Conservation (phyloP, 2,797 vertebrate genomes). For the Gallinago stenura region DNA sequence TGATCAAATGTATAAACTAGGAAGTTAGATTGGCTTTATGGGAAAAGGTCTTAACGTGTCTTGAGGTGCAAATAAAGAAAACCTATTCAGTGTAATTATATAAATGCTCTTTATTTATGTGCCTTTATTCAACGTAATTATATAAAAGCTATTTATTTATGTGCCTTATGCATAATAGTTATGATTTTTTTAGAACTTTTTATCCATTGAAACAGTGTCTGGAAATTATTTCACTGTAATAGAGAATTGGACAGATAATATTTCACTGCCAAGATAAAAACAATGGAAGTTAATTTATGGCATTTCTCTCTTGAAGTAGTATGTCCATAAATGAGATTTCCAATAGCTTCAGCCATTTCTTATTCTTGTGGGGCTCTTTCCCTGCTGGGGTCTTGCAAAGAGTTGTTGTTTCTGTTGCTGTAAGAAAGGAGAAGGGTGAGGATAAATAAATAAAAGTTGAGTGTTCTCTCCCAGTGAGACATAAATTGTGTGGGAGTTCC, state of each 20-base stretch:
- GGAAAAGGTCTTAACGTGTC: not conserved
- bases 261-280: conserved; percentile 50
- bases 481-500: not conserved
- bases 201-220: not conserved
- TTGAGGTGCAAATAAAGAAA: not conserved
- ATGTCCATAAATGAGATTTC: conserved; percentile 11
- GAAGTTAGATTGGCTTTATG: not conserved
- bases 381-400: not conserved
- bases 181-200: not conserved
- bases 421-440: not conserved
- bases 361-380: conserved; percentile 5
- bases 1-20: not conserved
- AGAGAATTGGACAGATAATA: not conserved
- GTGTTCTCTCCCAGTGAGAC: not conserved
- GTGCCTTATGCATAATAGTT: not conserved
- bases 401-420: not conserved
- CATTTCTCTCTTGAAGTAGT: conserved; percentile 5
- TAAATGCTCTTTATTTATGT: not conserved
- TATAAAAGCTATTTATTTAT: not conserved
- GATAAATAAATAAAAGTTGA: conserved; percentile 5
- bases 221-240: conserved; percentile 38
- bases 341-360: conserved; percentile 28
- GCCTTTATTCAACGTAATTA: not conserved
- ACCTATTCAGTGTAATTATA: not conserved
- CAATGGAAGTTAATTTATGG: conserved; percentile 40